Evolutionary conservation across 2,113 vertebrate genomes (phyloP).

Genomic region (Thamnaconus septentrionalis): DNA sequence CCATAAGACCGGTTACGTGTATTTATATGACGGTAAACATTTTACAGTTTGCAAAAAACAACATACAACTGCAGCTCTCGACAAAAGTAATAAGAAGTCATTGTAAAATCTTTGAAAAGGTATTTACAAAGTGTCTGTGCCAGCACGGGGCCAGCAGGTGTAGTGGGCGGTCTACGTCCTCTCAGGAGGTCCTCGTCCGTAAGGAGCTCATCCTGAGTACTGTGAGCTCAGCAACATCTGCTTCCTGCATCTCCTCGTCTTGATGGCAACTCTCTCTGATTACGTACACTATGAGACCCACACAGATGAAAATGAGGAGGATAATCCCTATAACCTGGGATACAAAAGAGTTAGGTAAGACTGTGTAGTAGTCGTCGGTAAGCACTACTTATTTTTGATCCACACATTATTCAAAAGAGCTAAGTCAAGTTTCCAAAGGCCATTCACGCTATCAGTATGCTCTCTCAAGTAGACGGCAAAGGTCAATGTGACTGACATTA

Average conservation of each 20-base stretch:
- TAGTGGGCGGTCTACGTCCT: slow-evolving; percentile 27
- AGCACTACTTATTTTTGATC: not conserved
- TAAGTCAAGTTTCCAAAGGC: too few relatives aligned
- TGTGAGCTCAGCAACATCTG: slow-evolving; percentile 70
- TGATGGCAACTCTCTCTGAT: slow-evolving; percentile 74
- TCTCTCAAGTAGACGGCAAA: too few relatives aligned
- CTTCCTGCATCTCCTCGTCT: slow-evolving; percentile 67
- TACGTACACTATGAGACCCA: slow-evolving; percentile 75
- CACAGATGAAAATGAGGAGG: slow-evolving; percentile 77
- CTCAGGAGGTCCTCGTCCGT: slow-evolving; percentile 66
- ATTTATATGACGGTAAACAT: not conserved
- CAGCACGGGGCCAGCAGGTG: slow-evolving; percentile 19
- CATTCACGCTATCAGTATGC: too few relatives aligned
- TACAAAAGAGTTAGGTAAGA: slow-evolving; percentile 26
- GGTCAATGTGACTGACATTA: too few relatives aligned
- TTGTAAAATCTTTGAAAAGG: slow-evolving; percentile 17
- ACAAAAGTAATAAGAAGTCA: slow-evolving; percentile 9
- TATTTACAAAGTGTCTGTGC: slow-evolving; percentile 51
- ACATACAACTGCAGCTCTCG: slow-evolving; percentile 22
- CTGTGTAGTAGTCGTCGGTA: slow-evolving; percentile 15
- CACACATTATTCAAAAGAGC: too few relatives aligned
- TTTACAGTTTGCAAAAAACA: not conserved
- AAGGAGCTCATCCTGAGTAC: slow-evolving; percentile 70
- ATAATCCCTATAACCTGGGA: slow-evolving; percentile 75
- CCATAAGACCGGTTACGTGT: slow-evolving; percentile 1